Evolutionary conservation across 1,140 invertebrate species (phyloP).

Genomic region (Drosophila ananassae): DNA sequence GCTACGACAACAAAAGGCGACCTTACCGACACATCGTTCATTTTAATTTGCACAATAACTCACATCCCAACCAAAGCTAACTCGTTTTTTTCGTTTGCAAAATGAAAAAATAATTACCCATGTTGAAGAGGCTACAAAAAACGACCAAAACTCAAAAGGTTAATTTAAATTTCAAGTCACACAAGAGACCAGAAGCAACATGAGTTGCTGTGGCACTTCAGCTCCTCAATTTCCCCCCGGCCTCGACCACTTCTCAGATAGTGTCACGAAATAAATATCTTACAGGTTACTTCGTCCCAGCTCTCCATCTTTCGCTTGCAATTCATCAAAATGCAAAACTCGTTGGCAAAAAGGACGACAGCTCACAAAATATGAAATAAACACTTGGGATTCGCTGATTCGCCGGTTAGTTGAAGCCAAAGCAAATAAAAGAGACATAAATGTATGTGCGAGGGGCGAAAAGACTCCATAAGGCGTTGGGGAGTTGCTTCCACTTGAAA

Average conservation of each 20-base stretch:
- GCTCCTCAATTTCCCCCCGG: slow-evolving; percentile 12
- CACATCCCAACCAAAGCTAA: slow-evolving; percentile 44
- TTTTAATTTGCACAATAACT: slow-evolving; percentile 79
- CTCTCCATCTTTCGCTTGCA: slow-evolving; percentile 53
- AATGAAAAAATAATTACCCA: slow-evolving; percentile 48
- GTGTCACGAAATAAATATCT: slow-evolving; percentile 77
- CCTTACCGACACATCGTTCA: slow-evolving; percentile 80
- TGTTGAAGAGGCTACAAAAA: slow-evolving; percentile 23
- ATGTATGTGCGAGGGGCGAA: background rate
- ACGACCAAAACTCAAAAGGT: slow-evolving; percentile 34
- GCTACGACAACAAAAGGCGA: slow-evolving; percentile 71
- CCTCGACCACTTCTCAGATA: slow-evolving; percentile 25
- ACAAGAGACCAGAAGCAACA: slow-evolving; percentile 52
- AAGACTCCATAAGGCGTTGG: slow-evolving; percentile 12
- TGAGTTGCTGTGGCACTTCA: slow-evolving; percentile 24
- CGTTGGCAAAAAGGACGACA: slow-evolving; percentile 49
- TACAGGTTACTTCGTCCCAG: slow-evolving; percentile 60
- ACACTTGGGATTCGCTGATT: slow-evolving; percentile 17
- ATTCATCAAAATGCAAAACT: slow-evolving; percentile 83
- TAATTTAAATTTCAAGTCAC: slow-evolving; percentile 83
- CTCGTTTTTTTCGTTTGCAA: slow-evolving; percentile 44
- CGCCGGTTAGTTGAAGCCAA: slow-evolving; percentile 1
- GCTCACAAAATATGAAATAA: slow-evolving; percentile 13
- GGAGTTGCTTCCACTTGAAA: slow-evolving; percentile 43
- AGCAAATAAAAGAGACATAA: slow-evolving; percentile 7